Evolutionary conservation across 1,140 invertebrate genomes (phyloP).

Genomic region (Heliconius eleuchia): DNA sequence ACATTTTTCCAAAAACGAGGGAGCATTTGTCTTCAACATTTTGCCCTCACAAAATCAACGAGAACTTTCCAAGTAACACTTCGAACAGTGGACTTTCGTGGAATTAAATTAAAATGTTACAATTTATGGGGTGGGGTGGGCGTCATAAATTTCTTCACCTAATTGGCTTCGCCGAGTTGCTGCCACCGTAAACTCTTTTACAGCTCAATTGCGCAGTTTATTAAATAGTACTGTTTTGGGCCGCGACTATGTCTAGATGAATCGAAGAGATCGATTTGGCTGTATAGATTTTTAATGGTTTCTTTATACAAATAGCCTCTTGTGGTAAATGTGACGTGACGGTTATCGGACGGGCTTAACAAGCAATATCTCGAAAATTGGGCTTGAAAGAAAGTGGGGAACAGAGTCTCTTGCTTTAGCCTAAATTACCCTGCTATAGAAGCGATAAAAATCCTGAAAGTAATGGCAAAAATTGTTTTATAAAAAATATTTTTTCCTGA

Average conservation of each 20-base stretch:
- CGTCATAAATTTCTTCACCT: slow-evolving; percentile 58
- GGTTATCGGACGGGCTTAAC: too few species aligned
- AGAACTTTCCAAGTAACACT: slow-evolving; percentile 41
- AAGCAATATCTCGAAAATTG: too few species aligned
- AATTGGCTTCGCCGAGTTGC: slow-evolving; percentile 55
- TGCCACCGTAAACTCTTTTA: slow-evolving; percentile 48
- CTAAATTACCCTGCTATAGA: too few species aligned
- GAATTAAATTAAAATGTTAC: slow-evolving; percentile 68
- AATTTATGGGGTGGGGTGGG: slow-evolving; percentile 55
- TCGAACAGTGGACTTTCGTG: slow-evolving; percentile 43
- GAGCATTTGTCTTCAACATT: slow-evolving; percentile 31
- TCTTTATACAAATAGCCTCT: too few species aligned
- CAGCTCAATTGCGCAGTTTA: slow-evolving; percentile 45
- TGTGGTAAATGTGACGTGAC: too few species aligned
- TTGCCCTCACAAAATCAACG: slow-evolving; percentile 35
- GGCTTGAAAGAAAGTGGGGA: background rate
- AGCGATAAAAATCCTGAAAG: too few species aligned
- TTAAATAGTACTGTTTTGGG: slow-evolving; percentile 38
- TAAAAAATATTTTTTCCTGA: too few species aligned
- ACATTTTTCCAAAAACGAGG: slow-evolving; percentile 3
- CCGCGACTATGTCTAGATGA: slow-evolving; percentile 29
- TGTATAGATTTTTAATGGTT: too few species aligned
- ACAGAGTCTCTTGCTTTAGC: background rate
- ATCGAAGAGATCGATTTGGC: background rate
- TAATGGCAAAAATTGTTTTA: too few species aligned